Evolutionary conservation across 1,140 invertebrate species (phyloP).

Genomic region (Trachymyrmex septentrionalis): DNA sequence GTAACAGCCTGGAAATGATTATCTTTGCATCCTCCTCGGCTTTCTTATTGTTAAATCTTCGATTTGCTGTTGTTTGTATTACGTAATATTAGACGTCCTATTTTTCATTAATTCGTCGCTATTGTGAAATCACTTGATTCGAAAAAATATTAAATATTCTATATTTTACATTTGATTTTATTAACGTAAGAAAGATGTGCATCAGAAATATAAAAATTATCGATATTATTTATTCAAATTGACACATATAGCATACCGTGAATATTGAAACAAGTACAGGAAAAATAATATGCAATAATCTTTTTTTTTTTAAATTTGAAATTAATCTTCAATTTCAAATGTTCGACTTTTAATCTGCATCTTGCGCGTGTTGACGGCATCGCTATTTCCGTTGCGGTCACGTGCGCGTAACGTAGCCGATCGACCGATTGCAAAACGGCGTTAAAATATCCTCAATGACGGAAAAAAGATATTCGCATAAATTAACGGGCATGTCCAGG

Average conservation of each 20-base stretch:
- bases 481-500: slow-evolving; percentile 62
- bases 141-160: too few relatives aligned
- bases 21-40: background rate
- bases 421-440: slow-evolving; percentile 38
- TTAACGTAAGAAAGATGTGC: background rate
- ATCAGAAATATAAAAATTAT: background rate
- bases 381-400: background rate
- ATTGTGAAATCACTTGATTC: background rate
- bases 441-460: slow-evolving; percentile 25
- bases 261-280: background rate
- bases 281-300: background rate
- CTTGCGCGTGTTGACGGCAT: slow-evolving; percentile 4
- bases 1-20: slow-evolving; percentile 43
- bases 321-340: background rate
- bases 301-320: background rate
- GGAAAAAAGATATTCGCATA: slow-evolving; percentile 40
- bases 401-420: background rate
- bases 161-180: background rate
- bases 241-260: background rate
- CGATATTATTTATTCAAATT: too few relatives aligned
- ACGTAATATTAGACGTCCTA: background rate
- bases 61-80: background rate
- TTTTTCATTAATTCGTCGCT: background rate
- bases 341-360: slow-evolving; percentile 1
- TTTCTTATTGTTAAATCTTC: background rate